Evolutionary conservation across 2,888 invertebrate species (phyloP).

Genomic region (Thecocarcelia acutangulata): DNA sequence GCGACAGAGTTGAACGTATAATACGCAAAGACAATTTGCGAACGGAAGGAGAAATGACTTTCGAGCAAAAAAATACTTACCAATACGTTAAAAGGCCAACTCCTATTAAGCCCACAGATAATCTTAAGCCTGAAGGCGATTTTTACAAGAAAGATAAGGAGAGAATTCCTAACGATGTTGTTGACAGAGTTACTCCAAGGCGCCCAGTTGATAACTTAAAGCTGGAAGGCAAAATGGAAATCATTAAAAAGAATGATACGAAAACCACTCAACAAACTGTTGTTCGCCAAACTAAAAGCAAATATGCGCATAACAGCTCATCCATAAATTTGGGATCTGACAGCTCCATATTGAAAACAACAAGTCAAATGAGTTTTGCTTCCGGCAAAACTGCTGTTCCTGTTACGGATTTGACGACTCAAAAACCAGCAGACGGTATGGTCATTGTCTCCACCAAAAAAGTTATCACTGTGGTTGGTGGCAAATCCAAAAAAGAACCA

Average conservation of each 20-base stretch:
- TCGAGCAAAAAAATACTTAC: slow-evolving; percentile 81
- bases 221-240: slow-evolving; percentile 82
- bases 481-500: slow-evolving; percentile 78
- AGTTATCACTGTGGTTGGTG: slow-evolving; percentile 81
- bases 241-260: slow-evolving; percentile 74
- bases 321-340: slow-evolving; percentile 85
- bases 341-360: slow-evolving; percentile 82
- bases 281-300: slow-evolving; percentile 69
- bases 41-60: slow-evolving; percentile 84
- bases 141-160: slow-evolving; percentile 82
- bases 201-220: slow-evolving; percentile 85
- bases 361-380: slow-evolving; percentile 84
- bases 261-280: slow-evolving; percentile 57
- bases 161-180: slow-evolving; percentile 81
- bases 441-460: slow-evolving; percentile 83
- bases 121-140: slow-evolving; percentile 81
- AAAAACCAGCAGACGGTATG: slow-evolving; percentile 82
- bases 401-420: slow-evolving; percentile 78
- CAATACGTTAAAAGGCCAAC: slow-evolving; percentile 78
- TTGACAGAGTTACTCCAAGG: slow-evolving; percentile 82
- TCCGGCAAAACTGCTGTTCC: slow-evolving; percentile 82
- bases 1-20: slow-evolving; percentile 78
- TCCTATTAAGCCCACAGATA: slow-evolving; percentile 47
- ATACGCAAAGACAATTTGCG: slow-evolving; percentile 82
- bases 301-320: slow-evolving; percentile 82